These are phyloP conservation scores for Metacarcinus magister DNA, from an alignment of 2,888 invertebrate genomes.

Conservation along the genomic window DNA sequence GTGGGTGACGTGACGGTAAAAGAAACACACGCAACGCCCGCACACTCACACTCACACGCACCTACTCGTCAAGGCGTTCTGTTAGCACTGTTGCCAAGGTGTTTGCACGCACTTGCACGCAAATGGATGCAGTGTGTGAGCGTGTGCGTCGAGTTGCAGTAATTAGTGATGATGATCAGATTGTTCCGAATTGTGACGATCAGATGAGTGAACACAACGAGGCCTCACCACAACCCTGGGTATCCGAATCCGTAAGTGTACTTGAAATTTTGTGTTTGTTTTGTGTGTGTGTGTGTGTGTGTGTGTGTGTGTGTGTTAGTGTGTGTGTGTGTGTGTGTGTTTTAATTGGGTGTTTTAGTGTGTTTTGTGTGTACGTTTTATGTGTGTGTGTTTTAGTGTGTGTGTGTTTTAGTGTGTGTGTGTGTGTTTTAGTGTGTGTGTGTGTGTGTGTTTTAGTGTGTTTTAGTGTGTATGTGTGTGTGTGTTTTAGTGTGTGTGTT, in stretches of 20 bases:
- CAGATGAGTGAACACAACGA: constrained; percentile 74
- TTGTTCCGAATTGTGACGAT: constrained; percentile 81
- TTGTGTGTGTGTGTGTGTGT: not conserved
- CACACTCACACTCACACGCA: not conserved
- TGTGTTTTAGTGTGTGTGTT: too few relatives aligned
- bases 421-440: not conserved
- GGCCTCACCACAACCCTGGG: not conserved
- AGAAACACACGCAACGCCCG: not conserved
- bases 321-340: too few relatives aligned
- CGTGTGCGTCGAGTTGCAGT: constrained; percentile 81
- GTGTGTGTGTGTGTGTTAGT: not conserved
- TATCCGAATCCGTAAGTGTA: constrained; percentile 40
- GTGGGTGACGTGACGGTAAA: constrained; percentile 71
- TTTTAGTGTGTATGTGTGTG: too few relatives aligned
- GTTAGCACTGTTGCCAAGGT: not conserved
- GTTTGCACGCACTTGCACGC: not conserved
- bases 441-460: not conserved
- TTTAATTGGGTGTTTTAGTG: too few relatives aligned
- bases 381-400: too few relatives aligned
- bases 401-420: too few relatives aligned
- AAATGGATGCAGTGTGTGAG: constrained; percentile 82
- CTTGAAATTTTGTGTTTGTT: not conserved
- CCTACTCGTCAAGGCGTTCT: not conserved
- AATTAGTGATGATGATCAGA: constrained; percentile 82
- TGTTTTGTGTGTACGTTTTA: too few relatives aligned